A percentile compares a stretch with the other conserved stretches of the same genome.
Conservation (phyloP, 2,888 invertebrate genomes). For the Lithophane leautieri region DNA sequence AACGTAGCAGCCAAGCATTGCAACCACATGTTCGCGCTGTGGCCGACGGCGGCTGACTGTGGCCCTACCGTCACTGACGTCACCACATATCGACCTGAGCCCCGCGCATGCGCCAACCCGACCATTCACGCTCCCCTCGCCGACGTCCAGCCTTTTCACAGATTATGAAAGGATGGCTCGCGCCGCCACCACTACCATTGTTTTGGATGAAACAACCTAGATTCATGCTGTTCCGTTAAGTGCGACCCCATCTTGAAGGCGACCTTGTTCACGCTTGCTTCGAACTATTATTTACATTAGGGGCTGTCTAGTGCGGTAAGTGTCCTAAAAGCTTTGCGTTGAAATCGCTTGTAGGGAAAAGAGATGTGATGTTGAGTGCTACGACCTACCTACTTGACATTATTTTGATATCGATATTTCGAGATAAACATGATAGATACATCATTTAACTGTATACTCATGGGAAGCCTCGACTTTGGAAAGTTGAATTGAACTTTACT, state of each 20-base stretch:
- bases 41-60: constrained; percentile 88
- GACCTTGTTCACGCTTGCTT: constrained; percentile 63
- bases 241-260: constrained; percentile 56
- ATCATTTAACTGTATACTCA: constrained; percentile 35
- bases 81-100: constrained; percentile 85
- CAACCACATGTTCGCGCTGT: constrained; percentile 86
- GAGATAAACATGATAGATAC: constrained; percentile 27
- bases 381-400: constrained; percentile 26
- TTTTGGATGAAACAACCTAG: constrained; percentile 76
- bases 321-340: constrained; percentile 65
- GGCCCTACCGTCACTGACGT: constrained; percentile 83
- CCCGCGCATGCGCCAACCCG: constrained; percentile 81
- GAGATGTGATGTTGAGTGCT: constrained; percentile 25
- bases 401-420: constrained; percentile 40
- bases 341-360: constrained; percentile 40
- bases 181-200: constrained; percentile 73
- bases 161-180: constrained; percentile 78
- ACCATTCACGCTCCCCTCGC: constrained; percentile 70
- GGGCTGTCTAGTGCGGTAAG: constrained; percentile 59
- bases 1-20: constrained; percentile 85
- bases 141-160: constrained; percentile 71
- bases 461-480: constrained; percentile 41
- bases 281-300: constrained; percentile 53
- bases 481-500: constrained; percentile 58
- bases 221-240: constrained; percentile 64